Conservation (phyloP, 2,888 invertebrate genomes). For the Drosophila fungiperda region DNA sequence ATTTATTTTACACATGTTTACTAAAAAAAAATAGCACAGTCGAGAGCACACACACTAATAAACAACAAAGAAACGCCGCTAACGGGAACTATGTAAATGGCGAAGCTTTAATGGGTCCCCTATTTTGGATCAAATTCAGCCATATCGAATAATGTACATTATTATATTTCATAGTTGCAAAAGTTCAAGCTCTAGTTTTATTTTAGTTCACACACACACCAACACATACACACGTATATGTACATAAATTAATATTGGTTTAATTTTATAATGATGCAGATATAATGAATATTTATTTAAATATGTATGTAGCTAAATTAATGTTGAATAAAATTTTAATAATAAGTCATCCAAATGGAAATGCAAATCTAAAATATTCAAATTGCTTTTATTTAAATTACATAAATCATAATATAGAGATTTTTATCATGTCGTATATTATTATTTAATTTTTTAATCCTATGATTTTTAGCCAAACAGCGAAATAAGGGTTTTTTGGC, state of each 20-base stretch:
- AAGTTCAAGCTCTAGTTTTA: conserved; percentile 28
- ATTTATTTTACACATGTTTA: conserved; percentile 21
- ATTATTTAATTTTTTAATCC: background rate
- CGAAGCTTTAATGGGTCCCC: conserved; percentile 44
- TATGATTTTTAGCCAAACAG: background rate
- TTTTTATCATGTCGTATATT: background rate
- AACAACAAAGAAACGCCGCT: conserved; percentile 22
- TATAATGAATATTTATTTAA: conserved; percentile 48
- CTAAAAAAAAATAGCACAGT: background rate
- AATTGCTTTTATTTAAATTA: conserved; percentile 1
- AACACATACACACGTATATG: conserved; percentile 12
- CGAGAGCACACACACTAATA: conserved; percentile 10
- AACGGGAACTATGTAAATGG: conserved; percentile 37
- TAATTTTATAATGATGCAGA: conserved; percentile 28
- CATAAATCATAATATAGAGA: background rate
- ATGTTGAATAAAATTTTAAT: conserved; percentile 53
- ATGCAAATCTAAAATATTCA: conserved; percentile 6
- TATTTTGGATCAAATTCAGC: conserved; percentile 41
- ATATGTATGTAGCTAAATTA: conserved; percentile 58
- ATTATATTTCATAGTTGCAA: conserved; percentile 47
- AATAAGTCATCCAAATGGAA: conserved; percentile 36
- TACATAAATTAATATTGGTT: conserved; percentile 44
- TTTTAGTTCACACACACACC: conserved; percentile 24
- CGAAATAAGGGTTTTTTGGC: background rate
- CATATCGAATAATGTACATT: conserved; percentile 61